These are phyloP conservation scores for Bubo scandiacus DNA, from an alignment of 2,113 vertebrate genomes.

Conservation along the genomic window DNA sequence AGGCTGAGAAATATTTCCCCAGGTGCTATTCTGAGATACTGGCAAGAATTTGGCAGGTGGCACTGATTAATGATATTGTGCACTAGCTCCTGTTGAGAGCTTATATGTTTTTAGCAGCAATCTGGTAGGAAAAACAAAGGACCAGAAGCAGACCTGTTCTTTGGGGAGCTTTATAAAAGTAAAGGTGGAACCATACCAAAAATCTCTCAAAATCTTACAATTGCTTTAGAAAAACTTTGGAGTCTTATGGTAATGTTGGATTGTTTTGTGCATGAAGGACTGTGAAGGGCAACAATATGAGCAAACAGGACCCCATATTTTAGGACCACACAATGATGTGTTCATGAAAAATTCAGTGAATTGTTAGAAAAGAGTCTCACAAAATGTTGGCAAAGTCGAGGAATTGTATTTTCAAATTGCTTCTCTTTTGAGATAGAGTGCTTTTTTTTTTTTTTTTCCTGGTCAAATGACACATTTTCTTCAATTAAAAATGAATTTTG, in stretches of 20 bases:
- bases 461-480: background rate
- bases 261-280: background rate
- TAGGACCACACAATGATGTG: background rate
- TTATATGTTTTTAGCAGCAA: background rate
- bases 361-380: background rate
- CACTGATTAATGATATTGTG: constrained; percentile 5
- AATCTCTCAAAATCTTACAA: background rate
- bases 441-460: background rate
- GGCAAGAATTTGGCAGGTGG: background rate
- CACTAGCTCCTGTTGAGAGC: background rate
- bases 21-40: background rate
- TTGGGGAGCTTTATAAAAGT: background rate
- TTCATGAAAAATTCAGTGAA: background rate
- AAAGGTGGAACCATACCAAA: background rate
- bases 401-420: background rate
- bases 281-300: background rate
- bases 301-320: background rate
- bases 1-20: background rate
- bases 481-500: background rate
- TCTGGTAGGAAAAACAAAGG: background rate
- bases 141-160: background rate
- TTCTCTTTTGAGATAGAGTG: background rate
- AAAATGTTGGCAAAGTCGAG: background rate
- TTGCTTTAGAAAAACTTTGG: background rate
- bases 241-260: background rate